Evolutionary conservation across 2,113 vertebrate genomes (phyloP).

Genomic region (Lucifuga dentata): DNA sequence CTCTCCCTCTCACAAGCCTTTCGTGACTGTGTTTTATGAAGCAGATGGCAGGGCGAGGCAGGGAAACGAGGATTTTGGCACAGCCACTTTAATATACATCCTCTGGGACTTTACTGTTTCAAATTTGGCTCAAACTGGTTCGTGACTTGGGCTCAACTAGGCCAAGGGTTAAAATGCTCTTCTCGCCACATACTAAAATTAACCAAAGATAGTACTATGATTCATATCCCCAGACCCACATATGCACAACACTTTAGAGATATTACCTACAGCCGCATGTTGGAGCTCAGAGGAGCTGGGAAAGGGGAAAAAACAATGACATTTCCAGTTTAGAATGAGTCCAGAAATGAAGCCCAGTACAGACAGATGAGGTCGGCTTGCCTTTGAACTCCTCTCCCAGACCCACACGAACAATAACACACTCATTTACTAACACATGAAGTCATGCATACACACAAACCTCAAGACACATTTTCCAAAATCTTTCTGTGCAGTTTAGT

Average conservation of each 20-base stretch:
- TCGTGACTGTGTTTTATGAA: conserved; percentile 66
- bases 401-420: conserved; percentile 51
- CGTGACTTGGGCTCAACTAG: conserved; percentile 48
- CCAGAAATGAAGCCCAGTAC: conserved; percentile 55
- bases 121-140: conserved; percentile 56
- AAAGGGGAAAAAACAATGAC: conserved; percentile 39
- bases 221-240: neutral
- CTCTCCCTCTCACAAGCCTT: conserved; percentile 49
- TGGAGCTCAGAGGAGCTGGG: conserved; percentile 33
- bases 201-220: too few relatives aligned
- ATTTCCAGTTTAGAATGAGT: conserved; percentile 49
- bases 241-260: conserved; percentile 23
- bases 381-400: conserved; percentile 57
- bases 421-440: conserved; percentile 54
- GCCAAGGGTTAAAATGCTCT: conserved; percentile 59
- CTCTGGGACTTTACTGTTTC: conserved; percentile 65
- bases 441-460: conserved; percentile 49
- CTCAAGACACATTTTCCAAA: conserved; percentile 28
- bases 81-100: conserved; percentile 56
- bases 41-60: conserved; percentile 73
- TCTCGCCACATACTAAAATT: conserved; percentile 11
- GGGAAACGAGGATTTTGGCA: conserved; percentile 54
- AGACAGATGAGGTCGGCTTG: conserved; percentile 40
- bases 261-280: conserved; percentile 57
- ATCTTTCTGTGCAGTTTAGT: neutral